phyloP scores from a whole-genome alignment of 2,113 vertebrate genomes.

The human region DNA sequence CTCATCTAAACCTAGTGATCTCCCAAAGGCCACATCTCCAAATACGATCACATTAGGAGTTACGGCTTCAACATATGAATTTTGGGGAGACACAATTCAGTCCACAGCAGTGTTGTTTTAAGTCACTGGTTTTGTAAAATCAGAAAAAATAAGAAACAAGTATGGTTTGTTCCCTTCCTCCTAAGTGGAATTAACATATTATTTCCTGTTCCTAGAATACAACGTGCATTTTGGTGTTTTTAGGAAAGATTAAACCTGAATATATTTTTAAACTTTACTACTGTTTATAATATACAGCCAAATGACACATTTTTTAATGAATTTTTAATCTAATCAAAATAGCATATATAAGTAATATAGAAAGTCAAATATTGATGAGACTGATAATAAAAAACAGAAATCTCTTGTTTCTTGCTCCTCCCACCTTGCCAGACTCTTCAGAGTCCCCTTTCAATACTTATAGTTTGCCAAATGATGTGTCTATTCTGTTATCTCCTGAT shows the following conservation, averaged over 20 bases:
- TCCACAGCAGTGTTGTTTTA: background rate
- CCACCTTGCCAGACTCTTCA: background rate
- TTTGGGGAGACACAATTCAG: background rate
- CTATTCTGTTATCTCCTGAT: background rate
- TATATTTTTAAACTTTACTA: background rate
- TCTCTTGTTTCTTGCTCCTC: background rate
- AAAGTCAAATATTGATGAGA: background rate
- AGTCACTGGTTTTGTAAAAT: background rate
- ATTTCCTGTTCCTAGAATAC: background rate
- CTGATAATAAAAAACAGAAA: background rate
- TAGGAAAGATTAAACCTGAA: background rate
- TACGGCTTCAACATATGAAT: background rate
- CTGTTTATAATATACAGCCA: background rate
- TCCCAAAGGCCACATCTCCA: background rate
- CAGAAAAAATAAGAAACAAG: background rate
- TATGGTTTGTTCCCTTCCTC: background rate
- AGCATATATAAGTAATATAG: background rate
- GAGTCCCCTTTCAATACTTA: background rate
- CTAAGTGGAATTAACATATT: background rate
- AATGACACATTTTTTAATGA: background rate
- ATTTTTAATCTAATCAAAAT: constrained; percentile 1
- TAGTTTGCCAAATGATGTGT: background rate
- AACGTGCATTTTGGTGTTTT: background rate
- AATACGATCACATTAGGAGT: background rate
- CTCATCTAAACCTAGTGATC: background rate